phyloP scores from a whole-genome alignment of 2,888 invertebrate species.

The Hesperia comma region DNA sequence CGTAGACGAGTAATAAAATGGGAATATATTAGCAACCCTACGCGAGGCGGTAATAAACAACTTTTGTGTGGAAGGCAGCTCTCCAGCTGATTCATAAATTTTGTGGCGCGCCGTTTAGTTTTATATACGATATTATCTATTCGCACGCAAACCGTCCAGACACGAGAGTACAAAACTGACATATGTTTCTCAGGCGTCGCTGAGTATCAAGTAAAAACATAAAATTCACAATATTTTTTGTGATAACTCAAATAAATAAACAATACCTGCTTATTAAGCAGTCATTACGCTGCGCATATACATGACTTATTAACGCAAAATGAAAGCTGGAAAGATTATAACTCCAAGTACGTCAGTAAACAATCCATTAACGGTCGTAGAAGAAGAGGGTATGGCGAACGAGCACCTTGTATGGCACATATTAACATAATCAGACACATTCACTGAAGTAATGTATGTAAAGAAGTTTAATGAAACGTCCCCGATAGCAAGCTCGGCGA shows the following conservation, averaged over 20 bases:
- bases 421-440: conserved; percentile 81
- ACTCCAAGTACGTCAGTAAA: conserved; percentile 59
- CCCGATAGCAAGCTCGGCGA: conserved; percentile 74
- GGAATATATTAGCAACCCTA: conserved; percentile 75
- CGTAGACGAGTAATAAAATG: conserved; percentile 65
- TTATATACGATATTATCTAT: conserved; percentile 78
- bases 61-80: conserved; percentile 81
- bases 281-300: conserved; percentile 48
- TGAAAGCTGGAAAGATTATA: conserved; percentile 51
- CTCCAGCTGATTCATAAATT: conserved; percentile 79
- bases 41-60: conserved; percentile 72
- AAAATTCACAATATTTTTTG: conserved; percentile 46
- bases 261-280: conserved; percentile 41
- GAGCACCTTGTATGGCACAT: conserved; percentile 61
- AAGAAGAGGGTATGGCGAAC: conserved; percentile 63
- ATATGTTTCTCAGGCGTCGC: conserved; percentile 48
- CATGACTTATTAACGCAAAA: conserved; percentile 53
- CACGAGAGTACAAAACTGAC: conserved; percentile 42
- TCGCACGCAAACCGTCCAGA: conserved; percentile 61
- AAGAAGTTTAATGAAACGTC: conserved; percentile 81
- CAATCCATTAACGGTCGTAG: conserved; percentile 74
- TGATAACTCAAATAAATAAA: conserved; percentile 33
- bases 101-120: conserved; percentile 78
- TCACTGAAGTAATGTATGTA: conserved; percentile 79
- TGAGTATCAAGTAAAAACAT: conserved; percentile 44